phyloP scores from a whole-genome alignment of 2,797 vertebrate species.

The Pyrrhura leucotis region DNA sequence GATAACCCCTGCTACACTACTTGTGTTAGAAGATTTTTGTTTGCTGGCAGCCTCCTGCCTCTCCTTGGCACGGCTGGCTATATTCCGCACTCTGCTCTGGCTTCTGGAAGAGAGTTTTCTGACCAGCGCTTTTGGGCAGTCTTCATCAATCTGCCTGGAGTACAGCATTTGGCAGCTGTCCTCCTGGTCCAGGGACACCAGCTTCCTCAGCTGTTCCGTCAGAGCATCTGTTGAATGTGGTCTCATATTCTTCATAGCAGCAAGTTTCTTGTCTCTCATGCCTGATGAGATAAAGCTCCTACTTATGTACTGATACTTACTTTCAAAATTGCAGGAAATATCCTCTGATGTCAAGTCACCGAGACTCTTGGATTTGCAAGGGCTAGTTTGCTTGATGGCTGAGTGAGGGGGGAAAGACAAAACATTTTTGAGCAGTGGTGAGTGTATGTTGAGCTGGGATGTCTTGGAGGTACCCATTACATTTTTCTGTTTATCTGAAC shows the following conservation, averaged over 20 bases:
- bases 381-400: conserved; percentile 72
- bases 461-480: not conserved
- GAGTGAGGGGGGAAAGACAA: conserved; percentile 6
- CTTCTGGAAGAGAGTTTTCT: conserved; percentile 93
- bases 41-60: conserved; percentile 89
- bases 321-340: conserved; percentile 96
- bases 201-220: conserved; percentile 89
- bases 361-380: conserved; percentile 95
- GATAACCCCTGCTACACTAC: conserved; percentile 78
- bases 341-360: conserved; percentile 98
- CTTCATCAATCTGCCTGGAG: conserved; percentile 56
- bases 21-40: conserved; percentile 57
- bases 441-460: not conserved
- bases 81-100: conserved; percentile 95
- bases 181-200: conserved; percentile 89
- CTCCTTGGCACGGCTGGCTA: conserved; percentile 93
- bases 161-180: conserved; percentile 63
- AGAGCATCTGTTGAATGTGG: conserved; percentile 85
- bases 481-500: not conserved
- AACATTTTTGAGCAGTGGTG: not conserved
- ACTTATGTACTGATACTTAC: conserved; percentile 96
- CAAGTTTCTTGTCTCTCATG: conserved; percentile 78
- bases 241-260: conserved; percentile 53
- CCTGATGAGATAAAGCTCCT: conserved; percentile 89
- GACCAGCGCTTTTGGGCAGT: conserved; percentile 84